Evolutionary conservation across 2,113 vertebrate species (phyloP).

Genomic region (Crotalus horridus): DNA sequence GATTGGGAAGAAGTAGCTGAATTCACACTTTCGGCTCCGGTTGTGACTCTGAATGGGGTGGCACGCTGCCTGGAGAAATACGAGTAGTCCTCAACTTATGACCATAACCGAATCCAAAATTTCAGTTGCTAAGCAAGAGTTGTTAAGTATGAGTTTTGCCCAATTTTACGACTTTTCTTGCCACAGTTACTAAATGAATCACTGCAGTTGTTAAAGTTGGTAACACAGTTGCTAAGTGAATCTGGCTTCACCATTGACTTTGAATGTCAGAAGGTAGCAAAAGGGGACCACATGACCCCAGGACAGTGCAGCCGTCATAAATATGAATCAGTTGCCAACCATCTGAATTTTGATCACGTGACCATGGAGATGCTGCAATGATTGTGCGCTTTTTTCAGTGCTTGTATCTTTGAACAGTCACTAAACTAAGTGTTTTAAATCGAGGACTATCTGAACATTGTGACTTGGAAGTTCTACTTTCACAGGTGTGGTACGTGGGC

Average conservation of each 20-base stretch:
- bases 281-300: neutral
- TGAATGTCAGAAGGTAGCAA: neutral
- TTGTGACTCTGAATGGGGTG: neutral
- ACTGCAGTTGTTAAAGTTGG: neutral
- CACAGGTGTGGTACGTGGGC: neutral
- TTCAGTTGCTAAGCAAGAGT: neutral
- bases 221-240: neutral
- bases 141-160: neutral
- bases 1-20: neutral
- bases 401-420: neutral
- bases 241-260: neutral
- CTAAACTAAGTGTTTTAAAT: neutral
- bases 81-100: neutral
- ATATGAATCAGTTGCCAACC: neutral
- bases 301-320: neutral
- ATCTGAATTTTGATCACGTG: neutral
- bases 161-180: neutral
- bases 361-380: neutral
- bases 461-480: neutral
- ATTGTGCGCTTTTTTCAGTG: neutral
- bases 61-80: neutral
- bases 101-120: neutral
- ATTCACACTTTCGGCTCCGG: neutral
- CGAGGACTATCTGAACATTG: neutral
- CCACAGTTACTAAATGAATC: neutral